A percentile compares a stretch with the other conserved stretches of the same genome.
Evolutionary conservation across 2,797 vertebrate genomes (phyloP).

Genomic region (Tolypeutes matacus): DNA sequence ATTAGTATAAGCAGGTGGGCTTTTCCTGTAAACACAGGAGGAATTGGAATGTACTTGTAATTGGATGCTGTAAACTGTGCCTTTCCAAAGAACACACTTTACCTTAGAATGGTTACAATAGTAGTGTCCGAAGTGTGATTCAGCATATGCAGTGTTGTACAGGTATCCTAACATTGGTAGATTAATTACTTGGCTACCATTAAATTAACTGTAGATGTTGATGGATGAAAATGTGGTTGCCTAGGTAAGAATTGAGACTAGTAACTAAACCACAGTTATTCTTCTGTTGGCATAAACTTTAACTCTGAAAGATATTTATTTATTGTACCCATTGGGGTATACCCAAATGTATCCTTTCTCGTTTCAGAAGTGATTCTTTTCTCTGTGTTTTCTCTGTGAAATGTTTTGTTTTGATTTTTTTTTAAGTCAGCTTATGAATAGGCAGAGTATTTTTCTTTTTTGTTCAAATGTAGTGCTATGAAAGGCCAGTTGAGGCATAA

Average conservation of each 20-base stretch:
- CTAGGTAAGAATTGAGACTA: constrained; percentile 68
- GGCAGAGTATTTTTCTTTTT: neutral
- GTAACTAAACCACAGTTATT: constrained; percentile 43
- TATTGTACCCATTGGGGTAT: neutral
- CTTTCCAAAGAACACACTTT: constrained; percentile 37
- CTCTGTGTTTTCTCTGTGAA: neutral
- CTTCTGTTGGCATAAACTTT: constrained; percentile 42
- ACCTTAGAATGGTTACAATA: neutral
- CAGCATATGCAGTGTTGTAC: neutral
- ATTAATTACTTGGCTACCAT: constrained; percentile 46
- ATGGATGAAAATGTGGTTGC: constrained; percentile 64
- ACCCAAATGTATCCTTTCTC: too few species aligned
- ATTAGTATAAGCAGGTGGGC: neutral
- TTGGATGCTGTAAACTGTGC: neutral
- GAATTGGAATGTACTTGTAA: constrained; percentile 66
- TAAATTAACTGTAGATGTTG: constrained; percentile 39
- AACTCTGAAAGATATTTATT: constrained; percentile 52
- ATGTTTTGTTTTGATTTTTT: neutral
- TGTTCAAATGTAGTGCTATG: constrained; percentile 4
- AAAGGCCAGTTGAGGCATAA: constrained; percentile 30
- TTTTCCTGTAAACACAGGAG: neutral
- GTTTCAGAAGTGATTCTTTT: constrained; percentile 28
- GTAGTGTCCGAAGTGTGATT: constrained; percentile 11
- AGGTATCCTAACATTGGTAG: constrained; percentile 7
- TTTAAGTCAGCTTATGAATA: constrained; percentile 51